phyloP scores from a whole-genome alignment of 2,888 invertebrate genomes.

The Syrista parreyssii region DNA sequence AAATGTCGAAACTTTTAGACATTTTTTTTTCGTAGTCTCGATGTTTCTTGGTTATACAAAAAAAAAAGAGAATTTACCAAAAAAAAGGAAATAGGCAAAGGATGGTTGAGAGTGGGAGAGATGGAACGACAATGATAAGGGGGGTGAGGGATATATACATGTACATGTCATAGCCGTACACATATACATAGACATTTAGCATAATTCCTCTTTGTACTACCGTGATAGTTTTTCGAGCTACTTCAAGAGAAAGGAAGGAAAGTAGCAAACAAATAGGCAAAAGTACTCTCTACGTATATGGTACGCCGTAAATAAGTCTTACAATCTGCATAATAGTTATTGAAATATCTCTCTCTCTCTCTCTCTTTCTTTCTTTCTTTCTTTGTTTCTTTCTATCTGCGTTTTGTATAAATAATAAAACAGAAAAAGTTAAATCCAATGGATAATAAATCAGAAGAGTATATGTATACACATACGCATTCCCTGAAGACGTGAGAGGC shows the following conservation, averaged over 20 bases:
- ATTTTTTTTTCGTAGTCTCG: conserved; percentile 45
- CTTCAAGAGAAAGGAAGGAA: background rate
- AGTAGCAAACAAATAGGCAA: background rate
- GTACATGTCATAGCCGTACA: background rate
- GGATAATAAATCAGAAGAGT: background rate
- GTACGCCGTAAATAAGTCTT: conserved; percentile 17
- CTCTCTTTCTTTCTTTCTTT: too few relatives aligned
- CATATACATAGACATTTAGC: conserved; percentile 4
- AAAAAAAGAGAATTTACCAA: conserved; percentile 55
- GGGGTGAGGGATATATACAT: background rate
- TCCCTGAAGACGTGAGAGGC: background rate
- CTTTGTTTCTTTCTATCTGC: conserved; percentile 7
- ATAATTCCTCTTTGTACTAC: conserved; percentile 16
- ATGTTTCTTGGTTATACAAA: conserved; percentile 53
- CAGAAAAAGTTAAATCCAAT: background rate
- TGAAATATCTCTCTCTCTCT: conserved; percentile 9
- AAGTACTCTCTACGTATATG: conserved; percentile 4
- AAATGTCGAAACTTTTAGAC: background rate
- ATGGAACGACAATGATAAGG: background rate
- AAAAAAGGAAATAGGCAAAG: conserved; percentile 15
- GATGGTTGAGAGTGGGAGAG: background rate
- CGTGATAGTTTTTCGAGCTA: conserved; percentile 17
- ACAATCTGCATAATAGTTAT: conserved; percentile 18
- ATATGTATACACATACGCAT: background rate
- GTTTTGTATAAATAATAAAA: background rate